A percentile compares a stretch with the other conserved stretches of the same genome.
phyloP scores from a whole-genome alignment of 2,113 vertebrate species.

The Tupaia tana region DNA sequence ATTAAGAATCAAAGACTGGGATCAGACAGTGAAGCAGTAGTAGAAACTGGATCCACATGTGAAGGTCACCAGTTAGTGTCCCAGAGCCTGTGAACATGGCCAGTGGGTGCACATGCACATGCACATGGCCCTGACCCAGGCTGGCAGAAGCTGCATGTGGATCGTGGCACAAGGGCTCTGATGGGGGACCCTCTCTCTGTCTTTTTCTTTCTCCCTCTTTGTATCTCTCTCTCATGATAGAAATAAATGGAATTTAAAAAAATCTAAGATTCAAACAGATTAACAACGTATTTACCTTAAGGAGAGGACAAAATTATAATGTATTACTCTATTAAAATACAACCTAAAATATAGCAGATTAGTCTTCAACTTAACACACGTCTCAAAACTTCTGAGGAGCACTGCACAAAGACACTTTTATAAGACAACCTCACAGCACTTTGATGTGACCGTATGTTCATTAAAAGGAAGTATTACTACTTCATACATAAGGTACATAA shows the following conservation, averaged over 20 bases:
- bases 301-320: conserved; percentile 69
- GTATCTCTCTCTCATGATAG: too few species aligned
- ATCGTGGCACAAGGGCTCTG: too few species aligned
- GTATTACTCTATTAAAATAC: conserved; percentile 71
- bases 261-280: conserved; percentile 46
- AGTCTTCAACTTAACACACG: conserved; percentile 63
- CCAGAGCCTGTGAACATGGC: too few species aligned
- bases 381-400: conserved; percentile 66
- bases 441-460: conserved; percentile 81
- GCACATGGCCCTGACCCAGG: too few species aligned
- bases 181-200: too few species aligned
- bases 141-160: too few species aligned
- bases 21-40: too few species aligned
- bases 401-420: conserved; percentile 71
- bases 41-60: too few species aligned
- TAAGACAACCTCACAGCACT: conserved; percentile 76
- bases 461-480: conserved; percentile 80
- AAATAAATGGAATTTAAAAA: neutral
- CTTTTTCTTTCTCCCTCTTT: too few species aligned
- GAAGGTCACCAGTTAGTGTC: too few species aligned
- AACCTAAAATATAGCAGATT: conserved; percentile 70
- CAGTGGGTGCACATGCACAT: too few species aligned
- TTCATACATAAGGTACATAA: conserved; percentile 82
- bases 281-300: conserved; percentile 68
- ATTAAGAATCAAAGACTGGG: conserved; percentile 53